Evolutionary conservation across 2,888 invertebrate species (phyloP).

Genomic region (Carterocephalus palaemon): DNA sequence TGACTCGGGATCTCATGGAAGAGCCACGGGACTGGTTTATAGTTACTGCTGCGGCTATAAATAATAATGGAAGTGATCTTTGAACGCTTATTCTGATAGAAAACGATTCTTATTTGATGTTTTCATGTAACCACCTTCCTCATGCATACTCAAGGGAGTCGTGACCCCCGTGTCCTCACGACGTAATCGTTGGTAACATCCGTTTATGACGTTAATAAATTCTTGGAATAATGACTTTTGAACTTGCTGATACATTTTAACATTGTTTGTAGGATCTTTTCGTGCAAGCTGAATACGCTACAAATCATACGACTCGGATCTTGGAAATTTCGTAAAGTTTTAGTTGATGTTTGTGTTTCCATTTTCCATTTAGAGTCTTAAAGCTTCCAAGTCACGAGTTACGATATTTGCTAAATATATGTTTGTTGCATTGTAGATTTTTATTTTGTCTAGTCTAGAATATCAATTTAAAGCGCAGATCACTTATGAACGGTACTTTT

Average conservation of each 20-base stretch:
- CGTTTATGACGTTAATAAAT: constrained; percentile 21
- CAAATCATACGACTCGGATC: constrained; percentile 7
- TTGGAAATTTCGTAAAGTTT: constrained; percentile 10
- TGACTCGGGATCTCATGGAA: constrained; percentile 7
- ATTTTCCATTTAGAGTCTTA: no score
- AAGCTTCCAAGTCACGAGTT: no score
- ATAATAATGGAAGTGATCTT: constrained; percentile 34
- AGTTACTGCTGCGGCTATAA: constrained; percentile 29
- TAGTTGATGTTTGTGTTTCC: neutral
- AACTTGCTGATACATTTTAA: constrained; percentile 12
- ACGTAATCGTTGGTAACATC: constrained; percentile 26
- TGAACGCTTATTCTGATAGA: constrained; percentile 31
- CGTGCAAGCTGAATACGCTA: constrained; percentile 8
- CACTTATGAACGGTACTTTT: no score
- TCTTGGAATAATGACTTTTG: constrained; percentile 13
- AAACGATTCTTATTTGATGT: constrained; percentile 34
- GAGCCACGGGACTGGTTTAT: constrained; percentile 25
- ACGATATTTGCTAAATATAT: no score
- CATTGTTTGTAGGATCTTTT: neutral
- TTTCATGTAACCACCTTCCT: constrained; percentile 30
- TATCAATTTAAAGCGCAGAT: no score
- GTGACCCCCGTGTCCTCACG: constrained; percentile 29
- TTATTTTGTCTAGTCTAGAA: no score
- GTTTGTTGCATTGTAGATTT: no score
- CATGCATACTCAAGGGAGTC: constrained; percentile 28